These are phyloP conservation scores for Muntiacus reevesi DNA, from an alignment of 2,113 vertebrate genomes.

Conservation along the genomic window DNA sequence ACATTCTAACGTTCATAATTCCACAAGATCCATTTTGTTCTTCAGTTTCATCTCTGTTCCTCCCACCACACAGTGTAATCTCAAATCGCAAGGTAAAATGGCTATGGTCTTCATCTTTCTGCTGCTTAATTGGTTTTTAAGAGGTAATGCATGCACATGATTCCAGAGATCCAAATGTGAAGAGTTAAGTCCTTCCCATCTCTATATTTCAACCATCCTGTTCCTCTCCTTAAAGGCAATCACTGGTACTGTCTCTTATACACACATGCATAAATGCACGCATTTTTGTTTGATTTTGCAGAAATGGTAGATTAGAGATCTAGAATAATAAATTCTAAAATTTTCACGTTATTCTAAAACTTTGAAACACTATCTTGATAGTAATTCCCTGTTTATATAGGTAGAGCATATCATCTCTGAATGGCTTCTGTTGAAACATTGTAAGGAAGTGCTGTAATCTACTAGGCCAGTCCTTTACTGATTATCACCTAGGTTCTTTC, in stretches of 20 bases:
- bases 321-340: not conserved
- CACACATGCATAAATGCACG: not conserved
- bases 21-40: conserved; percentile 3
- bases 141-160: not conserved
- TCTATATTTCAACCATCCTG: not conserved
- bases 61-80: not conserved
- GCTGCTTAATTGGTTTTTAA: not conserved
- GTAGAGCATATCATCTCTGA: not conserved
- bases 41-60: not conserved
- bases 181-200: not conserved
- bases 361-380: not conserved
- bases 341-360: conserved; percentile 8
- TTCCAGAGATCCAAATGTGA: not conserved
- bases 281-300: not conserved
- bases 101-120: not conserved
- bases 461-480: not conserved
- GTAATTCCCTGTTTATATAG: not conserved
- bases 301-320: not conserved
- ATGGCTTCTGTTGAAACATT: not conserved
- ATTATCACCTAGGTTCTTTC: not conserved
- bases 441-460: not conserved
- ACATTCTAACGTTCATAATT: conserved; percentile 40
- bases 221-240: not conserved
- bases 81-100: not conserved
- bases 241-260: not conserved